These are phyloP conservation scores for Liparis tanakae DNA, from an alignment of 2,797 vertebrate species.

Conservation along the genomic window DNA sequence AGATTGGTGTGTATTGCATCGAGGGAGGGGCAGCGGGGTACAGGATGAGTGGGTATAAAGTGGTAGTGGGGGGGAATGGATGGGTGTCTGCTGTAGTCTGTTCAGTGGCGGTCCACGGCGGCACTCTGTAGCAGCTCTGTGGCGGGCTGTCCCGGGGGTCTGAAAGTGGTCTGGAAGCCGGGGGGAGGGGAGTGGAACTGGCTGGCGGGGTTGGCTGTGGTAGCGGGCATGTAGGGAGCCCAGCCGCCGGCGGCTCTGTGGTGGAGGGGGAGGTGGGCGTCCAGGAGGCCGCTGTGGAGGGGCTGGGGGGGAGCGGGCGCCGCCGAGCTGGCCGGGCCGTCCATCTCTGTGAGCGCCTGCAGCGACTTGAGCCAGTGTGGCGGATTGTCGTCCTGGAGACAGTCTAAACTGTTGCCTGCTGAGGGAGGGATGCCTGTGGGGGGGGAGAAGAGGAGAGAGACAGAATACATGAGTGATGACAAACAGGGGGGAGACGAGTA, in stretches of 20 bases:
- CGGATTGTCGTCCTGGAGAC: slow-evolving; percentile 99
- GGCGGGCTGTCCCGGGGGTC: slow-evolving; percentile 95
- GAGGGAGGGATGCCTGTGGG: slow-evolving; percentile 92
- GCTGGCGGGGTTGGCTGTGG: slow-evolving; percentile 91
- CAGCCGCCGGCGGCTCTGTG: slow-evolving; percentile 96
- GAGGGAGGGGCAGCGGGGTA: slow-evolving; percentile 40
- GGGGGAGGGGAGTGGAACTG: slow-evolving; percentile 97
- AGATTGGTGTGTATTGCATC: slow-evolving; percentile 79
- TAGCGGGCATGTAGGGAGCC: slow-evolving; percentile 90
- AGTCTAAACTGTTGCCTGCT: slow-evolving; percentile 95
- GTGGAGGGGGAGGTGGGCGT: slow-evolving; percentile 91
- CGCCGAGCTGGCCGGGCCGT: slow-evolving; percentile 87
- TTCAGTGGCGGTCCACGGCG: slow-evolving; percentile 97
- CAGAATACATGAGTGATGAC: slow-evolving; percentile 22
- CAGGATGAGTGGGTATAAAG: slow-evolving; percentile 73
- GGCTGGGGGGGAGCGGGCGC: slow-evolving; percentile 83
- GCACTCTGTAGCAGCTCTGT: slow-evolving; percentile 99
- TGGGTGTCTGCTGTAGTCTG: slow-evolving; percentile 79
- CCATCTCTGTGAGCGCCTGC: slow-evolving; percentile 98
- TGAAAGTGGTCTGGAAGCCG: slow-evolving; percentile 99
- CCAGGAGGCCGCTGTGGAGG: slow-evolving; percentile 85
- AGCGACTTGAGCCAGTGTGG: slow-evolving; percentile 99
- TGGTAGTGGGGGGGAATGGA: slow-evolving; percentile 67
- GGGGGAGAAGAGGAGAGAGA: slow-evolving; percentile 7
- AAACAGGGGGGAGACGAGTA: not conserved